Base-by-base conservation (phyloP, 2,797 vertebrate species). In the Malurus splendens region DNA sequence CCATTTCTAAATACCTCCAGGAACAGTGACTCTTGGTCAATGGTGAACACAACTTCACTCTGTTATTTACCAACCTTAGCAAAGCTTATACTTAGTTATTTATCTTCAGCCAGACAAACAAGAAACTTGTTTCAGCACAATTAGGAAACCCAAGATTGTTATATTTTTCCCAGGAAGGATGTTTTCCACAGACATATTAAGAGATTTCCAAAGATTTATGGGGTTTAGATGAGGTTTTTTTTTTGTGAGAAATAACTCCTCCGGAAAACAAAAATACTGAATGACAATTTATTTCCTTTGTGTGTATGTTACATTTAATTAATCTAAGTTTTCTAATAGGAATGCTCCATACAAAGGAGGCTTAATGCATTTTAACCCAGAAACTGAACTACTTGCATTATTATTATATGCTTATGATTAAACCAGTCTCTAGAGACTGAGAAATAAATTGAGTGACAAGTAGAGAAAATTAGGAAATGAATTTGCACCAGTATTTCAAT, bases 331-430 rank as follows among this genome's bases (percentile, higher is more conserved):
- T 90, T 87, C 45, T 65, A 80, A 92, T 59, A 57, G 36, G 59
- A 86, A 64, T 48, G 60, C 55, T 87, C 51, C 54, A 22, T 62
- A 73, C 15, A 45, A 91, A 77, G 52, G 51, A 64, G 60, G 44
- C 15, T 74, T 72, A 81, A 79, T 42, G 70, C 20, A 65, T 86
- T 93, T 91, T 77, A 89, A 90, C 57, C 52, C 41, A 77, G 74
- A 62, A 90, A 77, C 33, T 22, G 39, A 92, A 74, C 25, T 82
- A 66, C 57, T 60, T 86, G 44, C 47, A 44, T 76, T 72, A 74
- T 73, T 67, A 86, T 90, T 88, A 92, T 75, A 81, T 77, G 80
- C 71, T 78, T 87, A 44, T 76, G 67, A 91, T 91, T 91, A 88
- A 79, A 82, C 48, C 8, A 33, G 13, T 81, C 86, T 66, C 78